phyloP scores from a whole-genome alignment of 2,113 vertebrate species.

The Microtus montanus region DNA sequence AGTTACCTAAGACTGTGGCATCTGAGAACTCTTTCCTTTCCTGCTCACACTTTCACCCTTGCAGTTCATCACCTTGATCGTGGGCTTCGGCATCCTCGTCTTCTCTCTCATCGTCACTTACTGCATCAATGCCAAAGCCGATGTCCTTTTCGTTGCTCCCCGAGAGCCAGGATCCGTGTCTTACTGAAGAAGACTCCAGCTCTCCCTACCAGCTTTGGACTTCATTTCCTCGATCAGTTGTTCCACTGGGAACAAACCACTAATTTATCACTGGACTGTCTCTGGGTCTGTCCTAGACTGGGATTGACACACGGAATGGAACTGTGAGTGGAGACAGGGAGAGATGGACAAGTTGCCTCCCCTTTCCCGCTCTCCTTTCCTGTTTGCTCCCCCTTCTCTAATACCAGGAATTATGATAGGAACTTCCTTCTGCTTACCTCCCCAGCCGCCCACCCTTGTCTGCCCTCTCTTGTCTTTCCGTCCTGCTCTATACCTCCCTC shows the following conservation, averaged over 20 bases:
- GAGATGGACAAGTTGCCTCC: conserved; percentile 7
- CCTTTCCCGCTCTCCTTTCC: not conserved
- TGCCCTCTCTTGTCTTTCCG: not conserved
- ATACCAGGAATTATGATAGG: conserved; percentile 16
- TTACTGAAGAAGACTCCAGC: conserved; percentile 86
- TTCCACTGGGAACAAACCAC: conserved; percentile 64
- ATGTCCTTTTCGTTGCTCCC: conserved; percentile 90
- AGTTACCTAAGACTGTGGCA: not conserved
- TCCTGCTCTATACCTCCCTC: not conserved
- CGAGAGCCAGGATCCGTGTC: conserved; percentile 88
- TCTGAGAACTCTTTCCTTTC: conserved; percentile 20
- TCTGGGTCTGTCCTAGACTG: conserved; percentile 79
- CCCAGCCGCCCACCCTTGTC: not conserved
- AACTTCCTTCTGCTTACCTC: conserved; percentile 38
- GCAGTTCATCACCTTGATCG: conserved; percentile 92
- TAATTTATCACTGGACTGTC: conserved; percentile 78
- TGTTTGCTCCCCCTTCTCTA: not conserved
- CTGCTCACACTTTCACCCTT: not conserved
- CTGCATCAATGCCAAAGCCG: conserved; percentile 93
- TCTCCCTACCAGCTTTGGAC: not conserved
- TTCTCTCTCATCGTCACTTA: conserved; percentile 91
- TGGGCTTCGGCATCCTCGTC: conserved; percentile 89
- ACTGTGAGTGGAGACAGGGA: conserved; percentile 41
- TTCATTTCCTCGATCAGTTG: conserved; percentile 27
- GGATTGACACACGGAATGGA: conserved; percentile 65